Evolutionary conservation across 2,888 invertebrate species (phyloP).

Genomic region (Leptarthrus brevirostris): DNA sequence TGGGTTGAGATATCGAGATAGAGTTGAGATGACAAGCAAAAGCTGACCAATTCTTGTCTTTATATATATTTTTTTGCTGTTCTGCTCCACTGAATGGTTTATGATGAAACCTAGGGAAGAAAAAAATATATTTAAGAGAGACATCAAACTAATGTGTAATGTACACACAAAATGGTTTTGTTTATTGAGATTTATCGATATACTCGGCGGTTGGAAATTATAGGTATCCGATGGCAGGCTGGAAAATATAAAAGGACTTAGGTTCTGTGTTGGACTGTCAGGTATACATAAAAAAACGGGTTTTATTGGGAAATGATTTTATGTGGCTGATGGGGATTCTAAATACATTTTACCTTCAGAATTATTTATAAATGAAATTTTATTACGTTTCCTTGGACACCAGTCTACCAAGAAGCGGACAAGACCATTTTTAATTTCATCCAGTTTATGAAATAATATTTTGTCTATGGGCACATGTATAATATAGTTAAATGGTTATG

Average conservation of each 20-base stretch:
- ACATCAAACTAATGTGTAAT: background rate
- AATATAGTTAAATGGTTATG: no score
- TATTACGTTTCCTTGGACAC: background rate
- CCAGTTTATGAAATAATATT: no score
- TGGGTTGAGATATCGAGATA: no score
- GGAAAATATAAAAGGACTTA: background rate
- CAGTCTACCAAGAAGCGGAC: no score
- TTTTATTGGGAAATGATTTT: background rate
- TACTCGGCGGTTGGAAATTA: background rate
- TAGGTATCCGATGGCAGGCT: background rate
- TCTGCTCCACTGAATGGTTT: background rate
- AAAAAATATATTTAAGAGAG: no score
- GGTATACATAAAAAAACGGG: background rate
- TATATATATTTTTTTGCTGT: background rate
- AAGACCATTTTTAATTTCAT: background rate
- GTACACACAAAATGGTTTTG: background rate
- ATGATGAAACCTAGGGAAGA: background rate
- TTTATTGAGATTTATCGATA: background rate
- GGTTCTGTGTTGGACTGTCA: background rate
- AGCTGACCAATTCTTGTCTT: background rate
- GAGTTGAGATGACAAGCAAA: background rate
- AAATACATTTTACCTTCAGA: background rate
- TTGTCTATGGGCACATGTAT: no score
- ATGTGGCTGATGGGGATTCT: no score
- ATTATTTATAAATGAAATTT: conserved; percentile 3